Percentiles rank a stretch among this genome's conserved stretches.
Conservation (phyloP, 2,113 vertebrate genomes). For the Menura novaehollandiae region DNA sequence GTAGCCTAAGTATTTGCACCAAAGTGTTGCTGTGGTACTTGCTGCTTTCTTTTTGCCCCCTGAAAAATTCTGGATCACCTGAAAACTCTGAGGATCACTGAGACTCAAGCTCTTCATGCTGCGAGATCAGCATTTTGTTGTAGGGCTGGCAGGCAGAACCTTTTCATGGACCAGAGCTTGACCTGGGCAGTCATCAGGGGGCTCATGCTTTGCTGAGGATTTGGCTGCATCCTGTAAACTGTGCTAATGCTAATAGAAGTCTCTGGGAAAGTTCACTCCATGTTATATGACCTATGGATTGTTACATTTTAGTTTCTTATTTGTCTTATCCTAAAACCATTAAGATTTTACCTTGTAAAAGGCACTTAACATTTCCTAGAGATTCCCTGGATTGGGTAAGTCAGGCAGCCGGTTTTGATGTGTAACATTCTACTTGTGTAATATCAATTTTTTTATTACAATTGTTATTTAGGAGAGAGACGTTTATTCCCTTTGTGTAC, state of each 20-base stretch:
- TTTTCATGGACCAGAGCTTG: not conserved
- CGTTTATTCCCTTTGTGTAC: not conserved
- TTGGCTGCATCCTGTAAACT: not conserved
- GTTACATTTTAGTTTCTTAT: not conserved
- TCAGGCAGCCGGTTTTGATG: not conserved
- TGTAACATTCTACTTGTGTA: not conserved
- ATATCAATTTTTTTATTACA: not conserved
- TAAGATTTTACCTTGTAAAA: not conserved
- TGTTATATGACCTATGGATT: not conserved
- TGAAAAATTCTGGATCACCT: not conserved
- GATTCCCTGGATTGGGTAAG: not conserved
- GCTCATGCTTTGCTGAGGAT: not conserved
- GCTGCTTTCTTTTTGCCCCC: not conserved
- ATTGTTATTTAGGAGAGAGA: not conserved
- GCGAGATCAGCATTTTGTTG: not conserved
- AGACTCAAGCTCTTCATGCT: not conserved
- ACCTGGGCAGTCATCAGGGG: not conserved
- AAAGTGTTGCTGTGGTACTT: rapidly evolving
- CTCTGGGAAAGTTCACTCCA: not conserved
- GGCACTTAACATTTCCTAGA: not conserved
- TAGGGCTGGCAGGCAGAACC: not conserved
- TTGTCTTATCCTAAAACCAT: not conserved
- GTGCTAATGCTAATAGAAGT: not conserved
- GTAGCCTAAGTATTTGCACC: not conserved
- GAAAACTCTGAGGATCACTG: not conserved